Evolutionary conservation across 2,888 invertebrate genomes (phyloP).

Genomic region (Eupithecia subumbrata): DNA sequence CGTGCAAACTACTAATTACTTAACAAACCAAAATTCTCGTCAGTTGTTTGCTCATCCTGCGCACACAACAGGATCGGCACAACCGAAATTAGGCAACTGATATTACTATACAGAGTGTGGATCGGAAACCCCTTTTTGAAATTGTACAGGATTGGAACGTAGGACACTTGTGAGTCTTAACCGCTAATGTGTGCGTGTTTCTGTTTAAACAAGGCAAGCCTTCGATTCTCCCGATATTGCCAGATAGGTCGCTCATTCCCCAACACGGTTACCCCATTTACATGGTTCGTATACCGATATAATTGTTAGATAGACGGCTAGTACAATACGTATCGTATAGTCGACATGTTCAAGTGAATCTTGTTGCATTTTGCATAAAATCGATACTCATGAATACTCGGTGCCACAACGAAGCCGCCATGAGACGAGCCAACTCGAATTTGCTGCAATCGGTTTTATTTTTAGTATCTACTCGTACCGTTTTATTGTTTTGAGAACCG

Average conservation of each 20-base stretch:
- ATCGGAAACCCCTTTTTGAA: constrained; percentile 61
- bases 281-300: constrained; percentile 65
- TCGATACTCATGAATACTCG: constrained; percentile 82
- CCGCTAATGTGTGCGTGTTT: constrained; percentile 69
- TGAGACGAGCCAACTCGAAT: constrained; percentile 71
- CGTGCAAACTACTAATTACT: constrained; percentile 61
- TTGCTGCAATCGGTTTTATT: constrained; percentile 70
- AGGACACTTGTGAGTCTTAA: constrained; percentile 53
- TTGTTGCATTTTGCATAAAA: constrained; percentile 84
- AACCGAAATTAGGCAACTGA: constrained; percentile 66
- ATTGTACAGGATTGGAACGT: constrained; percentile 67
- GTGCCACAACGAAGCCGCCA: constrained; percentile 63
- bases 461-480: constrained; percentile 58
- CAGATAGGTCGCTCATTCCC: constrained; percentile 58
- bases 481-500: constrained; percentile 56
- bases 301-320: constrained; percentile 73
- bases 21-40: constrained; percentile 62
- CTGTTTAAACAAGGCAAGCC: constrained; percentile 52
- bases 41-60: constrained; percentile 62
- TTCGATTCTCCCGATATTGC: constrained; percentile 62
- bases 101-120: constrained; percentile 64
- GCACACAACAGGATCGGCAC: constrained; percentile 60
- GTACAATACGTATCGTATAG: constrained; percentile 64
- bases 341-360: constrained; percentile 78
- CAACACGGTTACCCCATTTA: constrained; percentile 61